phyloP scores from a whole-genome alignment of 2,113 vertebrate species.

The Myiozetetes cayanensis region DNA sequence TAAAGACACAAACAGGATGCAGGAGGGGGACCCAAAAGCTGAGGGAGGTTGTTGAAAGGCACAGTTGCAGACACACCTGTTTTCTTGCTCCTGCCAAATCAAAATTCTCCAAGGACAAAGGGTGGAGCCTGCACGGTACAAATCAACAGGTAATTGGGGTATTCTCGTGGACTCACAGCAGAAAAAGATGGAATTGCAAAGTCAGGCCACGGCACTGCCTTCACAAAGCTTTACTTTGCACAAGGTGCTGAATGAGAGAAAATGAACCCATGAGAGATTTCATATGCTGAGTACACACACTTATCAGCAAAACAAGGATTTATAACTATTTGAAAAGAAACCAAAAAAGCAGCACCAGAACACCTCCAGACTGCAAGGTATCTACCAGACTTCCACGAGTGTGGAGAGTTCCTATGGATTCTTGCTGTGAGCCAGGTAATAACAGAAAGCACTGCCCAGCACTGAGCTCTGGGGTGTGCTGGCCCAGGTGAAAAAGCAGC shows the following conservation, averaged over 20 bases:
- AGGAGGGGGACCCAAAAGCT: neutral
- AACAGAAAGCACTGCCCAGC: neutral
- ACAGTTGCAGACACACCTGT: neutral
- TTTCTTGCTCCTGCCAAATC: neutral
- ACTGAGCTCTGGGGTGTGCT: neutral
- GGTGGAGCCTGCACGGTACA: neutral
- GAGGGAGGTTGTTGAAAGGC: neutral
- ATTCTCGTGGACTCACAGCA: neutral
- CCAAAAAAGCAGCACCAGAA: neutral
- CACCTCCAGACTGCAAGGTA: neutral
- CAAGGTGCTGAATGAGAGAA: neutral
- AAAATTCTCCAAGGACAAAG: neutral
- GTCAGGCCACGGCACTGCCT: neutral
- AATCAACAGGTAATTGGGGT: neutral
- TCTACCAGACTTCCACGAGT: neutral
- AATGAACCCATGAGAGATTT: neutral
- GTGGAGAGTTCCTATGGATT: neutral
- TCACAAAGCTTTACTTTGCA: neutral
- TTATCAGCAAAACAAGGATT: neutral
- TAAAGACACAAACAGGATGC: conserved; percentile 8
- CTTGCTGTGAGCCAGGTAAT: neutral
- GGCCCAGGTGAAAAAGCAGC: neutral
- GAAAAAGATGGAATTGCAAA: neutral
- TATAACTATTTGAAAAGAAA: neutral
- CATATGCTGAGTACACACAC: neutral